Conservation (phyloP, 1,140 invertebrate genomes). For the Grapholita molesta region DNA sequence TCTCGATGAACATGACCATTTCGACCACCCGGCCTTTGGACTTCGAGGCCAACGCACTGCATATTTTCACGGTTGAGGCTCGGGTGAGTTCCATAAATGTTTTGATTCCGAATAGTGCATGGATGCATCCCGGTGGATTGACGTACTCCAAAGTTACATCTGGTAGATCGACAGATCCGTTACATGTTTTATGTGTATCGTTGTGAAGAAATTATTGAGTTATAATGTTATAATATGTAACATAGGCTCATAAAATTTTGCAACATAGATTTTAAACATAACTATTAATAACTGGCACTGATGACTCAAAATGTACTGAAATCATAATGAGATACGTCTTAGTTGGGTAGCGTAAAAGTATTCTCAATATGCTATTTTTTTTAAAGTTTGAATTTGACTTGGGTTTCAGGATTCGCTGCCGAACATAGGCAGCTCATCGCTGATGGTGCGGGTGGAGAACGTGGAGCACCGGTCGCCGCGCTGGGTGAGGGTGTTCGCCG, state of each 20-base stretch:
- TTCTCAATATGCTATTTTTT: not conserved
- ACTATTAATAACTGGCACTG: no score
- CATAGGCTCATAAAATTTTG: no score
- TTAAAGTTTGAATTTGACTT: constrained; percentile 18
- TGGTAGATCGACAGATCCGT: no score
- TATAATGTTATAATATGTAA: no score
- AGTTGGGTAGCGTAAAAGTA: no score
- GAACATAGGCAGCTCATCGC: constrained; percentile 63
- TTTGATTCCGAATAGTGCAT: not conserved
- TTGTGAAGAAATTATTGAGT: no score
- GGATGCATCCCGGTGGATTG: no score
- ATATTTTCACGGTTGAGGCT: constrained; percentile 67
- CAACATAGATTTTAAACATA: no score
- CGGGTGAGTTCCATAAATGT: constrained; percentile 42
- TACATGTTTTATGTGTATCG: no score
- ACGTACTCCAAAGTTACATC: no score
- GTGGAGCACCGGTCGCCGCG: constrained; percentile 74
- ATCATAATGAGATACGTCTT: no score
- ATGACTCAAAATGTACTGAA: no score
- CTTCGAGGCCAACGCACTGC: constrained; percentile 56
- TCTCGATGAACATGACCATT: constrained; percentile 57
- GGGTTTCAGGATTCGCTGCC: constrained; percentile 62
- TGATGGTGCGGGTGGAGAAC: constrained; percentile 77
- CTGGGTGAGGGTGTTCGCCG: constrained; percentile 75
- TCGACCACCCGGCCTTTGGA: constrained; percentile 44